Base-by-base conservation (phyloP, 2,888 invertebrate species). In the Orthonevra nobilis region DNA sequence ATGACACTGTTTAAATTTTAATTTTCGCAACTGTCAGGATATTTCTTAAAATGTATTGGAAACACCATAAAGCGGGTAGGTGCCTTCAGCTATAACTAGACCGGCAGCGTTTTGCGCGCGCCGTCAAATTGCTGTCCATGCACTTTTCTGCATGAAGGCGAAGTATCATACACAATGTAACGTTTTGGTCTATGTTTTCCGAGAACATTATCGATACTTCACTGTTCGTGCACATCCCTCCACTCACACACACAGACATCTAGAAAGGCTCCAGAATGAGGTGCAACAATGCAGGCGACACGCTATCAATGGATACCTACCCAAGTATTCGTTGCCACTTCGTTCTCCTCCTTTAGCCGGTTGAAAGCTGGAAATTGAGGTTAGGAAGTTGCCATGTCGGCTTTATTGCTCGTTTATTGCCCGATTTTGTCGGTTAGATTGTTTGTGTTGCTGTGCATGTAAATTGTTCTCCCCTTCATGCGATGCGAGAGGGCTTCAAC, bases 361-460 rank as follows among this genome's bases (percentile, higher is more conserved):
- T 30, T 61, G 36, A 54, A 66, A 60, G 46, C 44, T 72, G 50
- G 30, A 73, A 79, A 73, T 79, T 68, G 79, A 79, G 79, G 79
- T 79, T 79, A 79, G 79, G 73, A 79, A 73, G 79, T 79, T 79
- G 72, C 61, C 61, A 56, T 79, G 79, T 79, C 66, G 68, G 61
- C 54, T 79, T 73, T 73, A 79, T 79, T 72, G 77, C 72, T 77
- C 72, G 72, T 72, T 72, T 79, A 79, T 64, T 72, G 79, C 50
- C 68, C 54, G 73, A 79, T 79, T 79, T 73, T 79, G 73, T 79
- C 73, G 72, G 79, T 61, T 66, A 72, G 61, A 79, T 68, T 79
- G 66, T 44, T 61, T 36, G 61, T n/a, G 61, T 50, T 79, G 72
- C 73, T 72, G 66, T 73, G 70, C 54, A 61, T 79, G 66, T 68